Percentiles rank a stretch among this genome's conserved stretches.
Conservation (phyloP, 2,888 invertebrate genomes). For the Watsonalla cultraria region DNA sequence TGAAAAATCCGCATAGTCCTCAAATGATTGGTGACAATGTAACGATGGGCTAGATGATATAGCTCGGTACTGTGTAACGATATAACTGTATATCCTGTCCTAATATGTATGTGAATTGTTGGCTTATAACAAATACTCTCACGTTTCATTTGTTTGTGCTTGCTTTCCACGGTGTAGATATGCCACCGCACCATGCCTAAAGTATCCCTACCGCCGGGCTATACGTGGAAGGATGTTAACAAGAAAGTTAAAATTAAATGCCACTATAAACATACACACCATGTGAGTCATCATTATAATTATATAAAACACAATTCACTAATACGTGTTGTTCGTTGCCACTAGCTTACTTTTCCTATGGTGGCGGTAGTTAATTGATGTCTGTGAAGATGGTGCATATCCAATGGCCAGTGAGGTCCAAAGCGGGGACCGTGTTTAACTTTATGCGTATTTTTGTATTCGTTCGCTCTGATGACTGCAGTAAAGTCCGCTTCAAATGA, state of each 20-base stretch:
- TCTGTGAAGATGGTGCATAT: background rate
- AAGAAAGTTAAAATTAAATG: constrained; percentile 63
- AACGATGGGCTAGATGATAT: background rate
- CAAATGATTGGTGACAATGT: background rate
- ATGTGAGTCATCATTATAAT: constrained; percentile 50
- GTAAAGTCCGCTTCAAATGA: too few relatives aligned
- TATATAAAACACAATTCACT: constrained; percentile 11
- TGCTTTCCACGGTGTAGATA: constrained; percentile 61
- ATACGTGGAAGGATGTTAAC: constrained; percentile 67
- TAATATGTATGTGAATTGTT: constrained; percentile 17
- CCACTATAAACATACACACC: constrained; percentile 52
- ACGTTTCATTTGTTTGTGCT: constrained; percentile 49
- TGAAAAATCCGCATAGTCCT: background rate
- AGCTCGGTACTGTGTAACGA: background rate
- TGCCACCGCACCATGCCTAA: constrained; percentile 60
- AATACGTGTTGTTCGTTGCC: constrained; percentile 16
- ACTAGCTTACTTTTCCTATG: constrained; percentile 12
- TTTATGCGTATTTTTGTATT: too few relatives aligned
- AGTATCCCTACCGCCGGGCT: constrained; percentile 64
- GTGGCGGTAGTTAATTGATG: background rate
- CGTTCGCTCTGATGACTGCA: too few relatives aligned
- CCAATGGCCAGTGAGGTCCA: background rate
- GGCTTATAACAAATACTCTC: constrained; percentile 33
- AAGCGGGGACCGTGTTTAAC: too few relatives aligned
- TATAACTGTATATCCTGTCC: background rate